Percentiles rank a stretch among this genome's conserved stretches.
phyloP scores from a whole-genome alignment of 2,888 invertebrate genomes.

The Xestia ashworthii region DNA sequence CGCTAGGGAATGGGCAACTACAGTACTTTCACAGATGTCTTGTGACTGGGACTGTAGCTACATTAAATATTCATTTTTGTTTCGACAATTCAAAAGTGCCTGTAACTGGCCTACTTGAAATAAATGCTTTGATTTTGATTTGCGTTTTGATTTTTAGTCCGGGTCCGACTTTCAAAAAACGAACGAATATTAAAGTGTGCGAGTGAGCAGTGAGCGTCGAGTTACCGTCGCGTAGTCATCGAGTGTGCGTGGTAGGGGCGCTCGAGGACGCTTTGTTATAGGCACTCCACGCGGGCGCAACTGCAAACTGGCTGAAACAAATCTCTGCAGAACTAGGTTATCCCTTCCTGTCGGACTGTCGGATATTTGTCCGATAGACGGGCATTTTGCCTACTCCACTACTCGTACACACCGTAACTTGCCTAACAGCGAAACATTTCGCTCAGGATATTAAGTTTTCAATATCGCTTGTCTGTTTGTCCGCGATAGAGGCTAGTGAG shows the following conservation, averaged over 20 bases:
- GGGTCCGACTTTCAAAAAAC: slow-evolving; percentile 1
- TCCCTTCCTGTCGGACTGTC: slow-evolving; percentile 72
- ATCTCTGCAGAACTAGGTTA: slow-evolving; percentile 74
- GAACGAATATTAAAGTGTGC: neutral
- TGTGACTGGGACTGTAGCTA: too few species aligned
- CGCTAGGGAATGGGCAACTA: too few species aligned
- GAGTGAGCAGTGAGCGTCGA: neutral
- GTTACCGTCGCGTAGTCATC: neutral
- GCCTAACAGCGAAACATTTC: slow-evolving; percentile 59
- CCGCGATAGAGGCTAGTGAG: slow-evolving; percentile 15
- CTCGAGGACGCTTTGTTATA: slow-evolving; percentile 64
- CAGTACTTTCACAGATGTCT: too few species aligned
- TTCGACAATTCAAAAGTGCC: too few species aligned
- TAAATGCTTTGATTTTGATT: too few species aligned
- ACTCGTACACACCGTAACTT: slow-evolving; percentile 62
- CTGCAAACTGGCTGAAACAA: slow-evolving; percentile 76
- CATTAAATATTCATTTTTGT: too few species aligned
- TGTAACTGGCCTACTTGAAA: too few species aligned
- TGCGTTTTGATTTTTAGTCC: too few species aligned
- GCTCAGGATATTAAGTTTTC: slow-evolving; percentile 75
- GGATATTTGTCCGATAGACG: slow-evolving; percentile 72
- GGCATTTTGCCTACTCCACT: slow-evolving; percentile 61
- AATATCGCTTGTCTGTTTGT: slow-evolving; percentile 66
- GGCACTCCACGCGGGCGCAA: slow-evolving; percentile 66
- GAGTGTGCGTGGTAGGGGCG: slow-evolving; percentile 49